These are phyloP conservation scores for Hestina assimilis DNA, from an alignment of 1,140 invertebrate genomes.

Conservation along the genomic window DNA sequence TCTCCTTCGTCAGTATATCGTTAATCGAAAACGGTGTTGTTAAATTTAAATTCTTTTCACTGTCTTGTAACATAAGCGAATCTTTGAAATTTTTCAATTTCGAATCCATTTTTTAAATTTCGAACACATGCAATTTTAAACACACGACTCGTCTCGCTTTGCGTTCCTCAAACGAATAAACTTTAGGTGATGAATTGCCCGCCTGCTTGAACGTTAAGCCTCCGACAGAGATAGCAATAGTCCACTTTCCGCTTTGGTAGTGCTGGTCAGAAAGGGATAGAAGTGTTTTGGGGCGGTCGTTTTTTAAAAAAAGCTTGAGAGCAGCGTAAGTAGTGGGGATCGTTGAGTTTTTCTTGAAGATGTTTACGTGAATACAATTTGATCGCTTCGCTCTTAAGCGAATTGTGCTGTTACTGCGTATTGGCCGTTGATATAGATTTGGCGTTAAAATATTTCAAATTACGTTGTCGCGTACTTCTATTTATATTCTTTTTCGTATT, in stretches of 20 bases:
- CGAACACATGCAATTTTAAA: constrained; percentile 46
- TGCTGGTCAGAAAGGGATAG: constrained; percentile 38
- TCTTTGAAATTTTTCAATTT: constrained; percentile 62
- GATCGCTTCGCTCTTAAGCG: constrained; percentile 58
- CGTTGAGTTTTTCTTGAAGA: constrained; percentile 77
- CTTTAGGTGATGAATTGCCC: constrained; percentile 71
- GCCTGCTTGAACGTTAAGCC: constrained; percentile 63
- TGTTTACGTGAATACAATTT: constrained; percentile 75
- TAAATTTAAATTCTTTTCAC: constrained; percentile 65
- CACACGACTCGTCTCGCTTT: constrained; percentile 59
- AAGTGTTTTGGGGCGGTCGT: constrained; percentile 51
- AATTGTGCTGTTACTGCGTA: constrained; percentile 38
- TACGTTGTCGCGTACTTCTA: no score
- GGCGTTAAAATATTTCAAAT: no score
- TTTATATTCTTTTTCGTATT: no score
- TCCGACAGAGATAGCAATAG: constrained; percentile 52
- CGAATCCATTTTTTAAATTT: constrained; percentile 60
- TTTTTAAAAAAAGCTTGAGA: constrained; percentile 70
- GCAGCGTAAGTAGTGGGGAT: constrained; percentile 75
- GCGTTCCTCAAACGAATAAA: constrained; percentile 75
- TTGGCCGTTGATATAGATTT: constrained; percentile 40
- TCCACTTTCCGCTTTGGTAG: background rate
- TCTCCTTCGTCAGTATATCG: constrained; percentile 83
- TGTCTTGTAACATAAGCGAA: constrained; percentile 52
- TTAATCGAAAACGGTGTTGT: constrained; percentile 87